phyloP scores from a whole-genome alignment of 2,888 invertebrate genomes.

The Dilophus febrilis region DNA sequence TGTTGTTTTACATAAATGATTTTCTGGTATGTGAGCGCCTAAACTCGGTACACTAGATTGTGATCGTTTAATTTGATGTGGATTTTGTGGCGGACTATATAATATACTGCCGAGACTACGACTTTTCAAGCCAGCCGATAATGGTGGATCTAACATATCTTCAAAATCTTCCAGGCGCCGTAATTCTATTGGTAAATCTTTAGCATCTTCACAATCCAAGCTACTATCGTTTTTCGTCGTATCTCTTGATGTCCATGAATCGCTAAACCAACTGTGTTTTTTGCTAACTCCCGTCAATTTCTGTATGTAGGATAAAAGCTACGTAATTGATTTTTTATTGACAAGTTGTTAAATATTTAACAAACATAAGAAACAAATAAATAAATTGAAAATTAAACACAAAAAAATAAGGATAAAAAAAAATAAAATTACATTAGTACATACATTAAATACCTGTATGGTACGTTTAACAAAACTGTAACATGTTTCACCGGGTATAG shows the following conservation, averaged over 20 bases:
- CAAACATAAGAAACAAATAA: no score
- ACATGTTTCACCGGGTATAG: constrained; percentile 81
- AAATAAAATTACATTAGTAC: not conserved
- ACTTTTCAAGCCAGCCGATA: constrained; percentile 52
- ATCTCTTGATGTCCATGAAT: constrained; percentile 51
- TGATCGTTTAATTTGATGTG: constrained; percentile 53
- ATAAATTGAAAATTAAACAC: constrained; percentile 1
- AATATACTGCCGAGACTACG: constrained; percentile 71
- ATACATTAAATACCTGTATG: constrained; percentile 39
- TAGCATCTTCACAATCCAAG: constrained; percentile 43
- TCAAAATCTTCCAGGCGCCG: constrained; percentile 56
- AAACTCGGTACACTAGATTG: constrained; percentile 59
- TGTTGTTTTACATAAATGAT: constrained; percentile 17
- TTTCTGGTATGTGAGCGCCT: constrained; percentile 22
- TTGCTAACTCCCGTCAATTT: constrained; percentile 64
- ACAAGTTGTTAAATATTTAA: not conserved
- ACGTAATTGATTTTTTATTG: not conserved
- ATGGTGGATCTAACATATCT: constrained; percentile 37
- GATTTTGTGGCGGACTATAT: constrained; percentile 46
- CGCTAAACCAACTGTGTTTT: constrained; percentile 58
- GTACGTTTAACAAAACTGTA: constrained; percentile 84
- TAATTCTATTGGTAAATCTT: constrained; percentile 76
- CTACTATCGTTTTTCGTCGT: constrained; percentile 38
- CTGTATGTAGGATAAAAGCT: constrained; percentile 23
- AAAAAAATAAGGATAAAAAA: not conserved